Conservation (phyloP, 2,888 invertebrate species). For the Shargacucullia verbasci region DNA sequence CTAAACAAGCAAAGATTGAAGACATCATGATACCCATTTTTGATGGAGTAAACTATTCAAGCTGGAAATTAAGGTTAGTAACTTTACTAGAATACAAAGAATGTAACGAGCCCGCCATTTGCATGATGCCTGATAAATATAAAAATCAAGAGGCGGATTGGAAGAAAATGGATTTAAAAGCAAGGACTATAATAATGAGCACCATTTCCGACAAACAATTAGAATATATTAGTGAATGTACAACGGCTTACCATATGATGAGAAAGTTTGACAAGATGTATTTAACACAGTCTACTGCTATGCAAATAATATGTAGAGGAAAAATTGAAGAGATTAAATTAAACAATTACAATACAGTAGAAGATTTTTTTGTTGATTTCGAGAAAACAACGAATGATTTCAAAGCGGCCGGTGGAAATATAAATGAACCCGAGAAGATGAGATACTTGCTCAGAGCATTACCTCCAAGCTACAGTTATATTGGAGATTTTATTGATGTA, state of each 20-base stretch:
- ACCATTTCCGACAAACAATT: slow-evolving; percentile 49
- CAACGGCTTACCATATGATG: slow-evolving; percentile 16
- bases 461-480: slow-evolving; percentile 55
- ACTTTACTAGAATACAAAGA: slow-evolving; percentile 55
- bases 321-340: slow-evolving; percentile 54
- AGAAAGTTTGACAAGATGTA: slow-evolving; percentile 54
- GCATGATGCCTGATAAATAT: background rate
- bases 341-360: slow-evolving; percentile 47
- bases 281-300: slow-evolving; percentile 49
- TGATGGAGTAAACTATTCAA: slow-evolving; percentile 54
- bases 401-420: slow-evolving; percentile 49
- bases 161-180: slow-evolving; percentile 48
- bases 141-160: slow-evolving; percentile 28
- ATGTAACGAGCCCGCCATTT: slow-evolving; percentile 43
- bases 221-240: slow-evolving; percentile 23
- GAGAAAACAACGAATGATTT: slow-evolving; percentile 53
- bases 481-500: slow-evolving; percentile 56
- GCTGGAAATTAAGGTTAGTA: slow-evolving; percentile 52
- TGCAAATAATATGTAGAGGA: slow-evolving; percentile 56
- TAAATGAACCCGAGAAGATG: slow-evolving; percentile 52
- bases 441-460: slow-evolving; percentile 55
- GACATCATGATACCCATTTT: slow-evolving; percentile 33
- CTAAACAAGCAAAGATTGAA: slow-evolving; percentile 3
- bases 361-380: slow-evolving; percentile 49
- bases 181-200: slow-evolving; percentile 51